Base-by-base conservation (phyloP, 2,888 invertebrate genomes). In the Poecilobothrus nobilitatus region DNA sequence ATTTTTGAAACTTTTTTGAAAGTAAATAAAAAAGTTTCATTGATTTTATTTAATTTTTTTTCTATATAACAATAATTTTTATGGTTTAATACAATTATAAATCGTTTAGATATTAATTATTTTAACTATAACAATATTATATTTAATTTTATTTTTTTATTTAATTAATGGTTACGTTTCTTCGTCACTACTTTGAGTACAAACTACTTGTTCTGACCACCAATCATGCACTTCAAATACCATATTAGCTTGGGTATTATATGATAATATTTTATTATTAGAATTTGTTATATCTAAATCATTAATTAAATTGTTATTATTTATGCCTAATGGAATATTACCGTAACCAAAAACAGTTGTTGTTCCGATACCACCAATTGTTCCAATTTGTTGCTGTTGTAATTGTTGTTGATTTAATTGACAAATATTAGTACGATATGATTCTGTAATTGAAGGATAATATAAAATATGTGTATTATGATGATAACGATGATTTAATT, bases 181-280 rank as follows among this genome's bases (percentile, higher is more conserved):
- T 68, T 88, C 88, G 70, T 88, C 88, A 71, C 87, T 87, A 68
- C 85, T 84, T 66, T 88, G 87, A 22, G 84, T 83, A 75, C 87
- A 87, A 53, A 86, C 84, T 61, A 92, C 84, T 77, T 91, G 92
- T 75, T 90, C 89, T 76, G 87, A 87, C 94, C 93, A 94, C 94
- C 94, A 94, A 76, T 91, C 89, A 75, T 88, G 87, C 69, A 93
- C 90, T 81, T 93, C 93, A 74, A 87, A 85, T 74, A 91, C 86
- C 2, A 78, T 76, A 71, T 80, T 82, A 1, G 78, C 78, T 73
- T 81, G 81, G 72, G 79, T 80, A 68, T 78, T 81, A 62, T 79
- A 79, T 0, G 80, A 74, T 63, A 78, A 62, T 22, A 76, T 71
- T 65, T 81, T 81, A 37, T 63, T 67, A 1, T 66, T 20, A 3